Evolutionary conservation across 2,888 invertebrate species (phyloP), one percentile per base, ranked within the genome.

Genomic region (Antheraea assamensis): DNA sequence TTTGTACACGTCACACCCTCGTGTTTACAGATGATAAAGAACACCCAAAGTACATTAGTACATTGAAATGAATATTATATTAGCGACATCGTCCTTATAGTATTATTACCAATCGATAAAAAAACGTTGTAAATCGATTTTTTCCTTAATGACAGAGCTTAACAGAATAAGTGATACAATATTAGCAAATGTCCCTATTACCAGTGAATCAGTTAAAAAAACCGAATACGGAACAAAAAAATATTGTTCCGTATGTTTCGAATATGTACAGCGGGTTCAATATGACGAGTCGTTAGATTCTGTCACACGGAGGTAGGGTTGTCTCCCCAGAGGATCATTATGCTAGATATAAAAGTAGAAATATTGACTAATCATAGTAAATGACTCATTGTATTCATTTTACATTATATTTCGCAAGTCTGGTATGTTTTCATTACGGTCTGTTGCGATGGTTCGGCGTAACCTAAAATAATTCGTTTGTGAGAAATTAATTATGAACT

Each of bases 291-390:
- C 85, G 87, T 87, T 89, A 86, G 84, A 82, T 81, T 78, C 78
- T 81, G 87, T 91, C 90, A 76, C 91, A 90, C 90, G 88, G 74
- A 76, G 84, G 74, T 90, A 90, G 91, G 92, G 92, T 90, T 92
- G 85, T 84, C 79, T 78, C 84, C 80, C 76, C 73, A 70, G 82
- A 81, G 82, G 80, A 75, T 70, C 72, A 73, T 83, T 35, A 10
- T 78, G 81, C 78, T 76, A 73, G 76, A 35, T 71, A 71, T 66
- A 75, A 76, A 58, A 58, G 58, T 72, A 49, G 72, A 74, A 74
- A 61, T 71, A 74, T 74, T 49, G 35, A 58, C 70, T 73, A 35
- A 66, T 35, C 21, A 68, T 68, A 35, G n/a, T 31, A 68, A 68
- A 21, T 68, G n/a, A 35, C n/a, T 21, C 68, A n/a, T n/a, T 35